Evolutionary conservation across 2,888 invertebrate species (phyloP), one percentile per base, ranked within the genome.

Genomic region (Cepaea hortensis): DNA sequence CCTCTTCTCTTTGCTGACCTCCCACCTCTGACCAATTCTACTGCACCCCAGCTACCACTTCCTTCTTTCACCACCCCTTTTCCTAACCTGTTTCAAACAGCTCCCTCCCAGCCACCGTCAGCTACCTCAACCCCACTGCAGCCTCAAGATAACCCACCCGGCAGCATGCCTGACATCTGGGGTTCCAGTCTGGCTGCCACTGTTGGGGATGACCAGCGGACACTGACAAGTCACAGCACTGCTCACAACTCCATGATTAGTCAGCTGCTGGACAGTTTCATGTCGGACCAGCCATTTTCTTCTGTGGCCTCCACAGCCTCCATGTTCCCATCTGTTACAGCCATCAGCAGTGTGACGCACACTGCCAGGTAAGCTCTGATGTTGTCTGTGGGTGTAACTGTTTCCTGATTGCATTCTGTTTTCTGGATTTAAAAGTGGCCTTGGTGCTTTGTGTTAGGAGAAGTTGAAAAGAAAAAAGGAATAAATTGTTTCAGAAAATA

Each of bases 81-180:
- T 46, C 84, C 50, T 15, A 35, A 86, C 35, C 61, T 84, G 46
- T 81, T 81, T 48, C 70, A 68, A n/a, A 50, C 46, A 23, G 48
- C 70, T 4, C 81, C 81, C 50, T 68, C 81, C 48, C 81, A 81
- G 77, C 70, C 73, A 46, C 82, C 86, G 1, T 75, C 83, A 48
- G 62, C 86, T 11, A 86, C 85, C 46, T 61, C 87, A 65, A 79
- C 77, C 76, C 87, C 88, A 48, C 87, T 88, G 20, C 87, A 88
- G 75, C 81, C 77, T 50, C 76, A 23, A 46, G 75, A 83, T 15
- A 75, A 23, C 13, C 83, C 73, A 62, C 35, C 83, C 1, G 0
- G 23, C 62, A 55, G 23, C 55, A 23, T 35, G 23, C 23, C 46
- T 11, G 48, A 50, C 4, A 6, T 48, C 5, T 68, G 65, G 65